A percentile compares a stretch with the other conserved stretches of the same genome.
These are phyloP conservation scores for Bursaphelenchus okinawaensis DNA, from an alignment of 2,888 invertebrate species.

Conservation along the genomic window DNA sequence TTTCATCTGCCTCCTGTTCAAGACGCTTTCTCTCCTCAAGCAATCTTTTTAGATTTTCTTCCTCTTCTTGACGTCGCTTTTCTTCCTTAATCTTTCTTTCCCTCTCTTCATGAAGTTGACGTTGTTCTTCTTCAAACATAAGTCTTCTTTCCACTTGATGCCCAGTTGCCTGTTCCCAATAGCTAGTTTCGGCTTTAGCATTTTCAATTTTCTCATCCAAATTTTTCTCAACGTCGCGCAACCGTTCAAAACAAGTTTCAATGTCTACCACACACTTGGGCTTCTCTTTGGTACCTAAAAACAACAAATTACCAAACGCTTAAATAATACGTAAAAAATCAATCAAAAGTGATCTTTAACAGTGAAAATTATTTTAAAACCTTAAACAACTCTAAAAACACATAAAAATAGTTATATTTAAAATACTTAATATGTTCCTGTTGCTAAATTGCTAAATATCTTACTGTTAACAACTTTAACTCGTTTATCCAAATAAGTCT, in stretches of 20 bases:
- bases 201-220: not conserved
- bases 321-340: too few species aligned
- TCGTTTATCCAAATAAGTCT: too few species aligned
- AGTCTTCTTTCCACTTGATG: not conserved
- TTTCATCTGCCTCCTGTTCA: not conserved
- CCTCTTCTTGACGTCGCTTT: not conserved
- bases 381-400: too few species aligned
- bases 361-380: too few species aligned
- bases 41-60: not conserved
- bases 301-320: too few species aligned
- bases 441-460: too few species aligned
- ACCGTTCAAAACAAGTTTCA: not conserved
- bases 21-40: not conserved
- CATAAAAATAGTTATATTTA: too few species aligned
- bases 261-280: not conserved
- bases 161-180: not conserved
- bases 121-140: not conserved
- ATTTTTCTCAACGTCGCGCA: not conserved
- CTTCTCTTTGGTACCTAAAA: not conserved
- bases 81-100: not conserved
- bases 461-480: too few species aligned
- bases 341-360: too few species aligned
- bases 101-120: not conserved
- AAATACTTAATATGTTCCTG: too few species aligned
- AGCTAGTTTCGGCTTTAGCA: not conserved